Evolutionary conservation across 2,888 invertebrate species (phyloP).

Genomic region (Caenorhabditis angaria): DNA sequence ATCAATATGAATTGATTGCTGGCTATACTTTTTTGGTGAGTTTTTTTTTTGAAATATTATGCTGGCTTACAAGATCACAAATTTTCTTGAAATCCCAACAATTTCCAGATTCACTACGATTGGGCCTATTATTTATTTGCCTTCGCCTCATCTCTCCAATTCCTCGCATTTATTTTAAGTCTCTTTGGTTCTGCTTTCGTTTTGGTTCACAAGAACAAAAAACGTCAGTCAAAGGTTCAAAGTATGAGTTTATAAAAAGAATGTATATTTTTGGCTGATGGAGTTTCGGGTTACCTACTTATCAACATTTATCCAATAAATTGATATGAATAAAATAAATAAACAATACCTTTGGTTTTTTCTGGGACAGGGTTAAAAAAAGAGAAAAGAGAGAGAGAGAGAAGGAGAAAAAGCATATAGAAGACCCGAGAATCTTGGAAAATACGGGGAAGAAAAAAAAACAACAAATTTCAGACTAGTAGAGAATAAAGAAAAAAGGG

Average conservation of each 20-base stretch:
- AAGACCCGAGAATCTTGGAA: slow-evolving; percentile 16
- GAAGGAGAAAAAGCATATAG: background rate
- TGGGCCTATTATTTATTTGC: slow-evolving; percentile 59
- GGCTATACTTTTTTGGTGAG: slow-evolving; percentile 43
- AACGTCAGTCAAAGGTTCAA: slow-evolving; percentile 34
- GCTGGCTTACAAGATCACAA: background rate
- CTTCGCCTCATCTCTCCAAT: slow-evolving; percentile 36
- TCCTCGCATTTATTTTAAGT: slow-evolving; percentile 42
- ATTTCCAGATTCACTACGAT: slow-evolving; percentile 56
- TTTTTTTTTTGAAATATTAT: background rate
- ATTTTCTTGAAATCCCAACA: background rate
- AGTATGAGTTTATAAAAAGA: slow-evolving; percentile 12
- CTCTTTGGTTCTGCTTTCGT: slow-evolving; percentile 47
- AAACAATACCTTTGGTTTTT: background rate
- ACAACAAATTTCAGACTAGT: no score
- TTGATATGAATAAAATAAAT: background rate
- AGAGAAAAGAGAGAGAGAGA: background rate
- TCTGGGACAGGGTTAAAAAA: background rate
- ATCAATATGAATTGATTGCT: slow-evolving; percentile 49
- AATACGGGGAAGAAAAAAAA: slow-evolving; percentile 18
- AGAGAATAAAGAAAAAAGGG: slow-evolving; percentile 4
- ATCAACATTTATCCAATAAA: slow-evolving; percentile 1
- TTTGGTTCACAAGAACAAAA: slow-evolving; percentile 38
- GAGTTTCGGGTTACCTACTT: background rate
- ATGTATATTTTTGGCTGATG: background rate